A percentile compares a stretch with the other conserved stretches of the same genome.
Evolutionary conservation across 2,888 invertebrate genomes (phyloP).

Genomic region (Xylota segnis): DNA sequence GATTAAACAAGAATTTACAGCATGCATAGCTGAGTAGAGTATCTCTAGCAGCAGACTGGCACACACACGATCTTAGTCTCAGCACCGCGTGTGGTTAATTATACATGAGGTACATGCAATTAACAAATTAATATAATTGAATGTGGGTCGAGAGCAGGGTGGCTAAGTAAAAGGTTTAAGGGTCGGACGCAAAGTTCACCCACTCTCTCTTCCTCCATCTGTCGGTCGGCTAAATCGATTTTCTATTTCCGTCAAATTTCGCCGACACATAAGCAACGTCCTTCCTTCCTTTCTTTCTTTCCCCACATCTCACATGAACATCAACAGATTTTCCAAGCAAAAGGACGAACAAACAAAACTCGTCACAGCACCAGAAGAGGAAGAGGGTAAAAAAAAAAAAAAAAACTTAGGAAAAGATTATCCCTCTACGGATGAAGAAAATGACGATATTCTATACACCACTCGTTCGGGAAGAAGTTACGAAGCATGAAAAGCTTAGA

Average conservation of each 20-base stretch:
- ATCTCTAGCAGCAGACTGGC: slow-evolving; percentile 14
- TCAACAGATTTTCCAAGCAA: slow-evolving; percentile 42
- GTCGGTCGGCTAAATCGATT: slow-evolving; percentile 57
- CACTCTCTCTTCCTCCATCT: no score
- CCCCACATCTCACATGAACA: slow-evolving; percentile 32
- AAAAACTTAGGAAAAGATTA: slow-evolving; percentile 58
- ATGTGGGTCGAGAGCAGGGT: slow-evolving; percentile 12
- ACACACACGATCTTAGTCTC: slow-evolving; percentile 60
- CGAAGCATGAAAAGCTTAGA: slow-evolving; percentile 76
- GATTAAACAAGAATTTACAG: slow-evolving; percentile 75
- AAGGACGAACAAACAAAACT: neutral
- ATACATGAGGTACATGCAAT: slow-evolving; percentile 64
- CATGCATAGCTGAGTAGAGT: slow-evolving; percentile 54
- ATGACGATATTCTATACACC: slow-evolving; percentile 32
- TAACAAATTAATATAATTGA: slow-evolving; percentile 76
- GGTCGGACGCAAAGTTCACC: neutral
- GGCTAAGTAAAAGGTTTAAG: slow-evolving; percentile 8
- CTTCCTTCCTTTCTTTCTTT: slow-evolving; percentile 13
- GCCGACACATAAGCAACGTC: slow-evolving; percentile 22
- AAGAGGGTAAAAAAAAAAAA: neutral
- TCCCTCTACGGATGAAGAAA: slow-evolving; percentile 40
- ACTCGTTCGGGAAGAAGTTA: slow-evolving; percentile 68
- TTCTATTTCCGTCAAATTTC: slow-evolving; percentile 65
- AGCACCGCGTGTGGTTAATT: slow-evolving; percentile 73
- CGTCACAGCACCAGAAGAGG: neutral